These are phyloP conservation scores for Spheniscus mendiculus DNA, from an alignment of 2,113 vertebrate genomes.

Conservation along the genomic window DNA sequence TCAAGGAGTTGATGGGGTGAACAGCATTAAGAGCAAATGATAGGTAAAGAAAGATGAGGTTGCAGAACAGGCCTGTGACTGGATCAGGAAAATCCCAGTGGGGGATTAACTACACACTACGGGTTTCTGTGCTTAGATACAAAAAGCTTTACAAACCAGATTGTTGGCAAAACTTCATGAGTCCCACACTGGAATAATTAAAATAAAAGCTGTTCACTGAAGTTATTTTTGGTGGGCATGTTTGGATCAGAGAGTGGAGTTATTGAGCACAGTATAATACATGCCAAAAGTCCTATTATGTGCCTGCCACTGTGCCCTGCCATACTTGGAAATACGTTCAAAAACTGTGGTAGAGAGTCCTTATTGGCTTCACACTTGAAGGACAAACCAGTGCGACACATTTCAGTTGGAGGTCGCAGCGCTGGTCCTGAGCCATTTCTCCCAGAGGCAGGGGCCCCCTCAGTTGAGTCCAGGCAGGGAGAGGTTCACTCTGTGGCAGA, in stretches of 20 bases:
- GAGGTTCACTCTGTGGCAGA: neutral
- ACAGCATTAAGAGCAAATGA: neutral
- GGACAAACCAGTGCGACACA: neutral
- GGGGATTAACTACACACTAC: neutral
- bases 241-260: slow-evolving; percentile 59
- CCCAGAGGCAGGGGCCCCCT: neutral
- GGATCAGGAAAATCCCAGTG: slow-evolving; percentile 1
- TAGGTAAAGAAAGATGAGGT: slow-evolving; percentile 14
- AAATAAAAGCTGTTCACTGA: slow-evolving; percentile 62
- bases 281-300: slow-evolving; percentile 43
- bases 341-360: neutral
- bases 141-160: slow-evolving; percentile 59
- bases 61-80: neutral
- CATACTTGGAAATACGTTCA: slow-evolving; percentile 59
- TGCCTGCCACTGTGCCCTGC: slow-evolving; percentile 29
- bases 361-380: neutral
- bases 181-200: slow-evolving; percentile 62
- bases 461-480: fast-evolving
- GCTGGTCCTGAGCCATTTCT: neutral
- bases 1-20: neutral
- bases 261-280: slow-evolving; percentile 48
- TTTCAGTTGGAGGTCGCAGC: neutral
- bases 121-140: slow-evolving; percentile 45
- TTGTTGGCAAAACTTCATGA: slow-evolving; percentile 48
- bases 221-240: slow-evolving; percentile 68